phyloP scores from a whole-genome alignment of 1,140 invertebrate genomes.

The Laupala kohalensis region DNA sequence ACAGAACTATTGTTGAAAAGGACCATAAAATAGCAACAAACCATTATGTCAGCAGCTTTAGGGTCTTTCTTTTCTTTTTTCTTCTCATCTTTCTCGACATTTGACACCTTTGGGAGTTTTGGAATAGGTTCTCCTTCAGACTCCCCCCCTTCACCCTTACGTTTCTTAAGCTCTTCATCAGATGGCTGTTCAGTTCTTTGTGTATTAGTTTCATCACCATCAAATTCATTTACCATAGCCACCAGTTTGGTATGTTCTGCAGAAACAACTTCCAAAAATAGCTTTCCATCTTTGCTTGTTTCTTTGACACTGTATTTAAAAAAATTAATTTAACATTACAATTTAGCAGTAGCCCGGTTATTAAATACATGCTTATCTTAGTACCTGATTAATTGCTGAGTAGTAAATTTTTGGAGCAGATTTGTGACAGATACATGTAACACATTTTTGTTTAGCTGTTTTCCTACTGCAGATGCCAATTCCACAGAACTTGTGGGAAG shows the following conservation, averaged over 20 bases:
- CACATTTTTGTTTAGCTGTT: constrained; percentile 41
- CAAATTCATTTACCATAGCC: constrained; percentile 47
- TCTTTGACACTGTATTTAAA: constrained; percentile 39
- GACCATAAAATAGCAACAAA: constrained; percentile 45
- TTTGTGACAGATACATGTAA: constrained; percentile 52
- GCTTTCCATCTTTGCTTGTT: constrained; percentile 39
- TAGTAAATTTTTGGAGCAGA: constrained; percentile 74
- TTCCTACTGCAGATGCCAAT: constrained; percentile 45
- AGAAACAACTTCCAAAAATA: constrained; percentile 46
- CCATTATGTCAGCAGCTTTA: constrained; percentile 50
- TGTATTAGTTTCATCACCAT: constrained; percentile 29
- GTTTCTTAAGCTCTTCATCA: constrained; percentile 8
- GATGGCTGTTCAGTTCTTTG: constrained; percentile 27
- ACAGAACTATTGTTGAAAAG: constrained; percentile 56
- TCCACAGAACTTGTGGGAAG: constrained; percentile 63
- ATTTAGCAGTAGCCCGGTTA: no score
- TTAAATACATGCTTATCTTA: not conserved
- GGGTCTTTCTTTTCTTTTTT: constrained; percentile 32
- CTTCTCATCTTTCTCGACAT: constrained; percentile 16
- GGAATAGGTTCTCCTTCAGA: constrained; percentile 25
- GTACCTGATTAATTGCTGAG: constrained; percentile 67
- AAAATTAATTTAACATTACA: no score
- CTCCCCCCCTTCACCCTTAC: constrained; percentile 15
- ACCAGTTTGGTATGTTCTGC: constrained; percentile 56
- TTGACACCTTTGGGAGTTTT: constrained; percentile 23